Conservation (phyloP, 2,113 vertebrate genomes). For the Colaptes auratus region DNA sequence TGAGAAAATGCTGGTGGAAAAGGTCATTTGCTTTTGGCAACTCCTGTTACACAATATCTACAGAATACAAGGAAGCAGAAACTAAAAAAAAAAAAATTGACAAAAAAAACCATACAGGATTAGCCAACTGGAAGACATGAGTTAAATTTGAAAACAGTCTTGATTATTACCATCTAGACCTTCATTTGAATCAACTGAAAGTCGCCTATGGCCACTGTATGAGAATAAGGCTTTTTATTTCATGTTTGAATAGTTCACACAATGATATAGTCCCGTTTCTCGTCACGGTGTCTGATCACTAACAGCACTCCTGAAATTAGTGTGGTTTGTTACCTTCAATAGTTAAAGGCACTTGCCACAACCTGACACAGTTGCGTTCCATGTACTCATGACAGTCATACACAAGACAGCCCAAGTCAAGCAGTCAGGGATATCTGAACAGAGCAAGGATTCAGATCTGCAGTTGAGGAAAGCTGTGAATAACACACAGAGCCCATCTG, state of each 20-base stretch:
- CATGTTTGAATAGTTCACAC: background rate
- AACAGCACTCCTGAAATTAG: background rate
- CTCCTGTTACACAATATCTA: background rate
- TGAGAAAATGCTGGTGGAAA: background rate
- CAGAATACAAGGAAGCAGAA: background rate
- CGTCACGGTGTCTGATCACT: background rate
- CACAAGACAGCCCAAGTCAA: background rate
- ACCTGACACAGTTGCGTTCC: background rate
- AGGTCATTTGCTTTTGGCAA: background rate
- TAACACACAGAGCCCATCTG: background rate
- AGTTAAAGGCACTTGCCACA: background rate
- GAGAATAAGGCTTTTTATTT: background rate
- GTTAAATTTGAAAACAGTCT: background rate
- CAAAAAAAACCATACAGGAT: background rate
- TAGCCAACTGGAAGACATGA: background rate
- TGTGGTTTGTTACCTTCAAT: background rate
- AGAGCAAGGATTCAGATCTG: background rate
- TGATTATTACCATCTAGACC: background rate
- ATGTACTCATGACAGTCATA: background rate
- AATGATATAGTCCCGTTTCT: background rate
- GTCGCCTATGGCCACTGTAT: background rate
- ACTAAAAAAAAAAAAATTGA: background rate
- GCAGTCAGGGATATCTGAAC: background rate
- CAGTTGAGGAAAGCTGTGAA: background rate
- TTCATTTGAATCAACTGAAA: background rate